Evolutionary conservation across 2,797 vertebrate genomes (phyloP).

Genomic region (Gadopsis marmoratus): DNA sequence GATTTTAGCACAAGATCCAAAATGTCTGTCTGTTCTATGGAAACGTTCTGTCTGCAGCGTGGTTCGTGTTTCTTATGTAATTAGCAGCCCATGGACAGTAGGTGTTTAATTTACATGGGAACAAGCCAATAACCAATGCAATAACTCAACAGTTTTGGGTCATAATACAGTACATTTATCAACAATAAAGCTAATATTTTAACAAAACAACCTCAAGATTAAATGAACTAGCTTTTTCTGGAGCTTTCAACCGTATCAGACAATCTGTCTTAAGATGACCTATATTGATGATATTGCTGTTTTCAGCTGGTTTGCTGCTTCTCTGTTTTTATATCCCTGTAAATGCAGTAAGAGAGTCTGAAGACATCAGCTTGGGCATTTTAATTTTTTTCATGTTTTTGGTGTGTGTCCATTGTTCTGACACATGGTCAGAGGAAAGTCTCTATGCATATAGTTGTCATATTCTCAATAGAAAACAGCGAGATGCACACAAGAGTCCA

Average conservation of each 20-base stretch:
- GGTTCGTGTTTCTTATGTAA: slow-evolving; percentile 39
- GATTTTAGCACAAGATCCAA: slow-evolving; percentile 26
- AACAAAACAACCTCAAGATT: not conserved
- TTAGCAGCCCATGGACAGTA: slow-evolving; percentile 31
- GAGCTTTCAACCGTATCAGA: too few species aligned
- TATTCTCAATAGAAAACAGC: slow-evolving; percentile 22
- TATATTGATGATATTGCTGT: not conserved
- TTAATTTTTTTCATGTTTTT: not conserved
- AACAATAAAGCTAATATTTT: not conserved
- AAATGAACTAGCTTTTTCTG: too few species aligned
- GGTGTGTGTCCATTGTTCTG: not conserved
- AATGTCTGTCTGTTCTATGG: slow-evolving; percentile 13
- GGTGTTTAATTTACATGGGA: slow-evolving; percentile 17
- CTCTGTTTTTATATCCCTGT: slow-evolving; percentile 2
- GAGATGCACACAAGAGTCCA: slow-evolving; percentile 9
- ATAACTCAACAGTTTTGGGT: not conserved
- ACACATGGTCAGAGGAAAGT: slow-evolving; percentile 4
- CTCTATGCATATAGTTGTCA: slow-evolving; percentile 8
- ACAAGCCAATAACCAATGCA: not conserved
- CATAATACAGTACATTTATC: not conserved
- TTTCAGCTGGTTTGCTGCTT: not conserved
- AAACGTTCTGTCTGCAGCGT: slow-evolving; percentile 39
- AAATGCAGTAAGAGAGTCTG: not conserved
- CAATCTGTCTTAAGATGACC: too few species aligned
- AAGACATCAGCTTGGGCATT: not conserved